These are phyloP conservation scores for Acipenser transmontanus DNA, from an alignment of 2,797 vertebrate species.

Conservation along the genomic window DNA sequence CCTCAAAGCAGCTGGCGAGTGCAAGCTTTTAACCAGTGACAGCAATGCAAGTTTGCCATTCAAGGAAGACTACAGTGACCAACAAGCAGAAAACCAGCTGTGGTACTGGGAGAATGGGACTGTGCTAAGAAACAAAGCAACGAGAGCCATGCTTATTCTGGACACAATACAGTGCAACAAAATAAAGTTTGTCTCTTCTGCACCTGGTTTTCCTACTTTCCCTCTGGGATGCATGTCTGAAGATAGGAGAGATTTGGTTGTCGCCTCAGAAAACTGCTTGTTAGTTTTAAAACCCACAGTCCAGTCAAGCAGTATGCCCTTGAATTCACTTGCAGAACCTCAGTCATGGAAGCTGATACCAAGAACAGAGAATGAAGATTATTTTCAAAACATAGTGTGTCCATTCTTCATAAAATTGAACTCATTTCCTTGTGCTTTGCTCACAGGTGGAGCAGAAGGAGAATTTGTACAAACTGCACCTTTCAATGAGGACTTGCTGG, in stretches of 20 bases:
- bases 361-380: background rate
- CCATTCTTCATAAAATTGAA: constrained; percentile 7
- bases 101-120: constrained; percentile 9
- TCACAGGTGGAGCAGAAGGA: constrained; percentile 6
- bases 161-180: background rate
- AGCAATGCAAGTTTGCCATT: background rate
- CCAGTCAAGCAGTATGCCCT: background rate
- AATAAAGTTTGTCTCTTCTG: background rate
- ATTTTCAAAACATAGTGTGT: constrained; percentile 8
- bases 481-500: constrained; percentile 1
- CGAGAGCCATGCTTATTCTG: background rate
- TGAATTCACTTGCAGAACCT: background rate
- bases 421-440: constrained; percentile 8
- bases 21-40: constrained; percentile 14
- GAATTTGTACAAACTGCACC: background rate
- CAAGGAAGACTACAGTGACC: constrained; percentile 4
- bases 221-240: background rate
- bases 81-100: constrained; percentile 7
- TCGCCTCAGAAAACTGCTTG: constrained; percentile 6
- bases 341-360: constrained; percentile 7
- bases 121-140: constrained; percentile 3
- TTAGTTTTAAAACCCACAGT: background rate
- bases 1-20: constrained; percentile 2
- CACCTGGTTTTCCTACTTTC: background rate
- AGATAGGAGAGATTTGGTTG: background rate